phyloP scores from a whole-genome alignment of 2,797 vertebrate genomes.

The Onychomys leucogaster region DNA sequence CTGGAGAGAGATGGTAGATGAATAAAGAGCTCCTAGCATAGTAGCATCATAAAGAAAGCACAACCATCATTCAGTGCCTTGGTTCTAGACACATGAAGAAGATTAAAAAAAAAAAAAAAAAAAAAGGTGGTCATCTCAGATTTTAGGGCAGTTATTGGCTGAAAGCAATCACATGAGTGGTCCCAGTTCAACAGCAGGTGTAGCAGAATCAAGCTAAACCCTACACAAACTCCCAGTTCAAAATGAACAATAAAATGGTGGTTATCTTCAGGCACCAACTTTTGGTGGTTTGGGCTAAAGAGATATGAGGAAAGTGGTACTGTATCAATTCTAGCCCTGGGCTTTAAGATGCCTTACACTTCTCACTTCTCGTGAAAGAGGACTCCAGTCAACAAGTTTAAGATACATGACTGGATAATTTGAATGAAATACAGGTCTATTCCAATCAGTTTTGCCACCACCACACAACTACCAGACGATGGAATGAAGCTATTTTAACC shows the following conservation, averaged over 20 bases:
- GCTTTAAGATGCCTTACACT: not conserved
- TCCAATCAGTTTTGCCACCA: not conserved
- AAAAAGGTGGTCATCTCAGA: not conserved
- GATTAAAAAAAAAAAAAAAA: no score
- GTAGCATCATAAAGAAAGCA: not conserved
- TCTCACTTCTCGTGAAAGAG: not conserved
- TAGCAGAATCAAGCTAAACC: not conserved
- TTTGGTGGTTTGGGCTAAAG: not conserved
- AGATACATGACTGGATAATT: not conserved
- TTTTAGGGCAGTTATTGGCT: not conserved
- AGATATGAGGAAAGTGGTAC: not conserved
- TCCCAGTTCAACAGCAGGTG: not conserved
- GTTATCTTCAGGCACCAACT: not conserved
- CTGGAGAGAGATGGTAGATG: not conserved
- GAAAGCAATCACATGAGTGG: not conserved
- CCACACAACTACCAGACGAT: not conserved
- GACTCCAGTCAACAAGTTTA: not conserved
- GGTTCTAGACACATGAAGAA: not conserved
- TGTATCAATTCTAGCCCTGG: not conserved
- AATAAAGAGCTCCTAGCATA: not conserved
- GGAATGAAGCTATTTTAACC: not conserved
- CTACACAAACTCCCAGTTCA: not conserved
- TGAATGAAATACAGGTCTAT: not conserved
- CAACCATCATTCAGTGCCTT: not conserved
- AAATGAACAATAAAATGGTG: not conserved